Evolutionary conservation across 2,797 vertebrate species (phyloP).

Genomic region (Lacerta bilineata): DNA sequence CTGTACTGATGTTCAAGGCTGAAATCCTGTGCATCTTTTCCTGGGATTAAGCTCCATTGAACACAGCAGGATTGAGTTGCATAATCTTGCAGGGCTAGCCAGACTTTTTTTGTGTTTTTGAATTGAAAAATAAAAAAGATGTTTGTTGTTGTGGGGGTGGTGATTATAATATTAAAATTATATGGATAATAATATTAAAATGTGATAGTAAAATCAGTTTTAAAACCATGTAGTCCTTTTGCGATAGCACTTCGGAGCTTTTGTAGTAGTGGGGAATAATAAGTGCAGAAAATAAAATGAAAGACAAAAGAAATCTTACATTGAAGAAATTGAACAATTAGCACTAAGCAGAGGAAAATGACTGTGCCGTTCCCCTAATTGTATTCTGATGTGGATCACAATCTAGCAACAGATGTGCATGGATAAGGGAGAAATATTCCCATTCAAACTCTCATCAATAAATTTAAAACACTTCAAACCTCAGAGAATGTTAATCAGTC

Average conservation of each 20-base stretch:
- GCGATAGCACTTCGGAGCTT: not conserved
- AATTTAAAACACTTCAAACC: conserved; percentile 55
- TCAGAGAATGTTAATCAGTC: conserved; percentile 57
- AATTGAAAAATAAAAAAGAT: not conserved
- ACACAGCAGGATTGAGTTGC: too few relatives aligned
- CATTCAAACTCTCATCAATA: conserved; percentile 37
- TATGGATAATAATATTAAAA: too few relatives aligned
- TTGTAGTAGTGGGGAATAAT: not conserved
- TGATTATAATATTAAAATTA: too few relatives aligned
- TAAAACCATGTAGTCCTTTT: not conserved
- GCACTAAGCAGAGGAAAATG: conserved; percentile 11
- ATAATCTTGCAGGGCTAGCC: not conserved
- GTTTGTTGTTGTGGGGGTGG: too few relatives aligned
- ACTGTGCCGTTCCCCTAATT: not conserved
- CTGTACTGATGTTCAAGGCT: conserved; percentile 1
- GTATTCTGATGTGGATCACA: not conserved
- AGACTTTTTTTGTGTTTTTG: conserved; percentile 15
- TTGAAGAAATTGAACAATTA: conserved; percentile 32
- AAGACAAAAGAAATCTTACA: not conserved
- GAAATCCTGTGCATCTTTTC: not conserved
- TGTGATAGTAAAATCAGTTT: too few relatives aligned
- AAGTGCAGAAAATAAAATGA: not conserved
- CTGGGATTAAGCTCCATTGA: too few relatives aligned
- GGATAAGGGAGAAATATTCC: conserved; percentile 51
- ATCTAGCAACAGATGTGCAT: conserved; percentile 49